A percentile compares a stretch with the other conserved stretches of the same genome.
Conservation (phyloP, 2,888 invertebrate genomes). For the Panzeria rudis region DNA sequence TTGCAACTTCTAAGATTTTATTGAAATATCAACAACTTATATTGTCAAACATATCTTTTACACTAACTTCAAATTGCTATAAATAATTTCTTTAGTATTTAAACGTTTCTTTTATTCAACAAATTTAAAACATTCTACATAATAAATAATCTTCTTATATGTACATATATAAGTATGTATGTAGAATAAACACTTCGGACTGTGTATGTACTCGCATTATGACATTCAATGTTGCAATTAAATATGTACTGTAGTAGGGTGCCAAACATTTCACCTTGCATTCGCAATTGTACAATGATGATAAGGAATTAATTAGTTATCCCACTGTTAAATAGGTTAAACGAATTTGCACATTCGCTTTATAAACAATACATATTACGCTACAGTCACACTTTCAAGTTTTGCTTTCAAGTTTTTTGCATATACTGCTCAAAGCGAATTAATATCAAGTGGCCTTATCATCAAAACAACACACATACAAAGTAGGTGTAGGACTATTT, state of each 20-base stretch:
- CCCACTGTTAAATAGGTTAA: conserved; percentile 64
- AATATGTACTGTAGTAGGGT: conserved; percentile 37
- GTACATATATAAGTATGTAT: background rate
- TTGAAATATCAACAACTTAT: background rate
- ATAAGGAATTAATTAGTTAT: conserved; percentile 42
- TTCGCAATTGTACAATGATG: conserved; percentile 15
- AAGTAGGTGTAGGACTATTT: too few species aligned
- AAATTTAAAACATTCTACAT: background rate
- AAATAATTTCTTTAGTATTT: conserved; percentile 29
- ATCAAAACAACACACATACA: too few species aligned
- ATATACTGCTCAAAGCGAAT: too few species aligned
- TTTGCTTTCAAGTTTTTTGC: too few species aligned
- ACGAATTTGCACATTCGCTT: background rate
- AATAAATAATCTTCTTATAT: background rate
- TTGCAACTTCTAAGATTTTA: background rate
- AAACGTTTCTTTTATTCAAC: conserved; percentile 8
- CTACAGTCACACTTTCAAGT: too few species aligned
- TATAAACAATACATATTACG: too few species aligned
- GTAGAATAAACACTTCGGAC: background rate
- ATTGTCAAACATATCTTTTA: conserved; percentile 2
- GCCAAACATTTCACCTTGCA: conserved; percentile 46
- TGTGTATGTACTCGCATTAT: background rate
- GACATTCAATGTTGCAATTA: background rate
- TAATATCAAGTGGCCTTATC: too few species aligned
- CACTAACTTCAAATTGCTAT: conserved; percentile 16